A percentile compares a stretch with the other conserved stretches of the same genome.
phyloP scores from a whole-genome alignment of 1,140 invertebrate species.

The Hyles vespertilio region DNA sequence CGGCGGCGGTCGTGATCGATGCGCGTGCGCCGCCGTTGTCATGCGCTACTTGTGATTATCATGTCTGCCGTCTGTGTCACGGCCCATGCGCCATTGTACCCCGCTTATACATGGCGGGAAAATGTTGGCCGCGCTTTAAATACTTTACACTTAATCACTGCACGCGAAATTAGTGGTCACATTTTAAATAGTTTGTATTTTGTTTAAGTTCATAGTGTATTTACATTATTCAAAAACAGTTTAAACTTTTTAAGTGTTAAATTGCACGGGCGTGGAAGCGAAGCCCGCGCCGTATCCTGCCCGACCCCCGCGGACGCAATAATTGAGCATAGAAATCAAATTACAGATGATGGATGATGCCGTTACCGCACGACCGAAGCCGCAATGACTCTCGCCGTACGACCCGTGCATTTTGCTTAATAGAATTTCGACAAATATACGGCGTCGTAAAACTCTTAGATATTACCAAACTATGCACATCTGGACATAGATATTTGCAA shows the following conservation, averaged over 20 bases:
- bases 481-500: too few relatives aligned
- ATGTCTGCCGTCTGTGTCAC: constrained; percentile 51
- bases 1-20: constrained; percentile 47
- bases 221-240: too few relatives aligned
- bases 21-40: constrained; percentile 50
- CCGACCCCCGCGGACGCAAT: constrained; percentile 71
- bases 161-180: too few relatives aligned
- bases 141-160: too few relatives aligned
- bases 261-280: constrained; percentile 37
- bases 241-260: neutral
- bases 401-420: constrained; percentile 66
- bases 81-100: constrained; percentile 16
- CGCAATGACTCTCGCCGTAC: constrained; percentile 60
- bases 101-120: constrained; percentile 10
- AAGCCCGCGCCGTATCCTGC: constrained; percentile 38
- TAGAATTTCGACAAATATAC: constrained; percentile 53
- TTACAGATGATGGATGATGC: constrained; percentile 74
- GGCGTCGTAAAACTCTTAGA: too few relatives aligned
- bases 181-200: too few relatives aligned
- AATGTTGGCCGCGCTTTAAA: too few relatives aligned
- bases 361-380: constrained; percentile 67
- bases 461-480: too few relatives aligned
- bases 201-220: too few relatives aligned
- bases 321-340: constrained; percentile 76
- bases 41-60: constrained; percentile 63